Evolutionary conservation across 2,797 vertebrate genomes (phyloP).

Genomic region (Psittacula derbiana): DNA sequence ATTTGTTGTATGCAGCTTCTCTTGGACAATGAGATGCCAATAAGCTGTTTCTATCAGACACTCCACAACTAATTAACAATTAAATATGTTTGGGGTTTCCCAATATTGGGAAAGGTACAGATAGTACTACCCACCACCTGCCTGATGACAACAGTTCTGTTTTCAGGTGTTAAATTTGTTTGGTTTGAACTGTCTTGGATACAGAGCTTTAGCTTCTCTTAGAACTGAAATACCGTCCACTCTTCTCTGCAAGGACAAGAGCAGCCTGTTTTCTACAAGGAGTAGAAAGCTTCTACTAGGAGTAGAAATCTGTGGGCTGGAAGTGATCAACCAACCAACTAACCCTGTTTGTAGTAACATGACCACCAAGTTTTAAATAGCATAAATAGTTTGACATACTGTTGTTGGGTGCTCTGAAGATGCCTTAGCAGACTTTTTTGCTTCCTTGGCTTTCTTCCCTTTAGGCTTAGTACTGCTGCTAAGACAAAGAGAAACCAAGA

Average conservation of each 20-base stretch:
- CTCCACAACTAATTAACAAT: not conserved
- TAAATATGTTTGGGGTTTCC: not conserved
- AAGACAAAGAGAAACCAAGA: slow-evolving; percentile 15
- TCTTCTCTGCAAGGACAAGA: not conserved
- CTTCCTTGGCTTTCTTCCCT: slow-evolving; percentile 89
- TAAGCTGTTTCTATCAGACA: not conserved
- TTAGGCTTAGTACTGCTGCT: slow-evolving; percentile 82
- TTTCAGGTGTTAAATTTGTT: not conserved
- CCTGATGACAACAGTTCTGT: not conserved
- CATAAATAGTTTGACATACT: slow-evolving; percentile 69
- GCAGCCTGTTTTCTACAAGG: not conserved
- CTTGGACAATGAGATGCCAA: not conserved
- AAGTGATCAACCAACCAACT: not conserved
- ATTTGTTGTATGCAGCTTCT: not conserved
- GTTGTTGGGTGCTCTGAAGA: slow-evolving; percentile 67
- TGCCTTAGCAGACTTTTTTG: slow-evolving; percentile 76
- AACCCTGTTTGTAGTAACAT: not conserved
- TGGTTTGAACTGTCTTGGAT: not conserved
- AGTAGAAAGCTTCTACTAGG: not conserved
- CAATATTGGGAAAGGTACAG: not conserved
- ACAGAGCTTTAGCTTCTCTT: not conserved
- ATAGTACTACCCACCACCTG: not conserved
- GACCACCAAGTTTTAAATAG: not conserved
- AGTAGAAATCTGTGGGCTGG: not conserved
- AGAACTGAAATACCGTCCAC: not conserved